Percentiles rank a stretch among this genome's conserved stretches.
Evolutionary conservation across 2,113 vertebrate species (phyloP).

Genomic region (Ciconia boyciana): DNA sequence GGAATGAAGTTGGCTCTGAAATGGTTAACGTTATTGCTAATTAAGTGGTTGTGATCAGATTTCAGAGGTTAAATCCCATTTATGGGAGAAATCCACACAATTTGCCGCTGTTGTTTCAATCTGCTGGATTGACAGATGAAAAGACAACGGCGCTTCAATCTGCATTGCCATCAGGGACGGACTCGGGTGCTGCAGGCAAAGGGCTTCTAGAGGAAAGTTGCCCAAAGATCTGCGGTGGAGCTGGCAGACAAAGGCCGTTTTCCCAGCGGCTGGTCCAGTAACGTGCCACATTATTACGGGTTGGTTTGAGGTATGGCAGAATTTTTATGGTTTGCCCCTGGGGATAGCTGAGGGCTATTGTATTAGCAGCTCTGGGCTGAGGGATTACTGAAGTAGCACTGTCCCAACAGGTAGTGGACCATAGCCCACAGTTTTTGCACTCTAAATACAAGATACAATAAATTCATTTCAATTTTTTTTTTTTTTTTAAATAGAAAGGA

Average conservation of each 20-base stretch:
- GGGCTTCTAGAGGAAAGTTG: background rate
- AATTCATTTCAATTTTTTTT: background rate
- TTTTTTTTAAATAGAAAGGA: background rate
- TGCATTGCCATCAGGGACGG: background rate
- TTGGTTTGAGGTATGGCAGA: background rate
- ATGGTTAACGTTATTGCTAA: background rate
- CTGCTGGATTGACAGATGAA: background rate
- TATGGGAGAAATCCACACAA: background rate
- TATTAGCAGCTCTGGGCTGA: background rate
- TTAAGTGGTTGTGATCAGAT: background rate
- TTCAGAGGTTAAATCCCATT: background rate
- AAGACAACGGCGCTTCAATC: background rate
- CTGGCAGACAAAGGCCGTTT: background rate
- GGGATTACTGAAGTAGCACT: background rate
- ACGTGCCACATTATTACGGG: background rate
- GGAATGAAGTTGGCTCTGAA: background rate
- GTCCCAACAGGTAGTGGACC: background rate
- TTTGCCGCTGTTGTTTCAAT: background rate
- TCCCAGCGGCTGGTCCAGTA: background rate
- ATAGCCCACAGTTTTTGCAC: background rate
- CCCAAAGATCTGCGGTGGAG: background rate
- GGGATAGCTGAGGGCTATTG: background rate
- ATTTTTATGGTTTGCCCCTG: background rate
- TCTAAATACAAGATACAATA: background rate
- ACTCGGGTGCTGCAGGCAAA: accelerated